phyloP scores from a whole-genome alignment of 2,797 vertebrate species.

The Enteromius fasciolatus region DNA sequence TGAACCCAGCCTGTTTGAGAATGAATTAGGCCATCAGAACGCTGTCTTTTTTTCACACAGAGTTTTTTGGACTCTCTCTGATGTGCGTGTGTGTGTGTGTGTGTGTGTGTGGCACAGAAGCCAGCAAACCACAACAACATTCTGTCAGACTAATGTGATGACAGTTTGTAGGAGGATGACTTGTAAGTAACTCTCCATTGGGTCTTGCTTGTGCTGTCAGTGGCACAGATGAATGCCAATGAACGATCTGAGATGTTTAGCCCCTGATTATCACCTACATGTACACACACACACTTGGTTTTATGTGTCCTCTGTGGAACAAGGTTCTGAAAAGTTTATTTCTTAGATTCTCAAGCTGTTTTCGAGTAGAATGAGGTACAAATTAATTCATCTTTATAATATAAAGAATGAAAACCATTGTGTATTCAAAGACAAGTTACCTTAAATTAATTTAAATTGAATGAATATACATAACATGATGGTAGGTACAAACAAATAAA shows the following conservation, averaged over 20 bases:
- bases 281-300: background rate
- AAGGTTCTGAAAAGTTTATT: background rate
- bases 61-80: constrained; percentile 12
- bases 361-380: background rate
- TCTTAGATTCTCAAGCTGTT: background rate
- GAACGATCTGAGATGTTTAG: constrained; percentile 12
- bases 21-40: constrained; percentile 48
- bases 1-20: constrained; percentile 49
- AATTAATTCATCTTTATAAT: background rate
- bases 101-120: background rate
- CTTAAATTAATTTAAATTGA: background rate
- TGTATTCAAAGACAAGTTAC: too few species aligned
- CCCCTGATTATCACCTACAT: background rate
- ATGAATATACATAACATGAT: background rate
- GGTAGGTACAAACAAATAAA: background rate
- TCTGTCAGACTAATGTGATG: constrained; percentile 33
- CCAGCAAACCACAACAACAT: constrained; percentile 36
- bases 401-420: background rate
- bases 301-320: background rate
- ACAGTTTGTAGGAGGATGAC: constrained; percentile 23
- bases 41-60: background rate
- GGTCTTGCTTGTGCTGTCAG: constrained; percentile 13
- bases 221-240: constrained; percentile 16
- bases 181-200: constrained; percentile 30
- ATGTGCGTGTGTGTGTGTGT: background rate